phyloP scores from a whole-genome alignment of 2,888 invertebrate species.

The Saturnia japonica region DNA sequence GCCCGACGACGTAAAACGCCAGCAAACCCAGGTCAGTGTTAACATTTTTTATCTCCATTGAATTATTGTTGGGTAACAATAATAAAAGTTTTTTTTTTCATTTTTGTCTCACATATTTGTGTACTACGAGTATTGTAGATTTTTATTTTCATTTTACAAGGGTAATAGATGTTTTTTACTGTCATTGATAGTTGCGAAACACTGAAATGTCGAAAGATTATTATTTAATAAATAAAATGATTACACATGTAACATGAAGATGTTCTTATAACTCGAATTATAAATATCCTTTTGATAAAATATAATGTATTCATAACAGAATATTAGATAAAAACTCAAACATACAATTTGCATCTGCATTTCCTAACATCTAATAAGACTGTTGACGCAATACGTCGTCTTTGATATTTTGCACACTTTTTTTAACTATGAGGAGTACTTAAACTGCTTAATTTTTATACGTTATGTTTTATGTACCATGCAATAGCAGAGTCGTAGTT shows the following conservation, averaged over 20 bases:
- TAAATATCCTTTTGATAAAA: background rate
- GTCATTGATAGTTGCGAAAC: background rate
- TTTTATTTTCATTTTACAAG: background rate
- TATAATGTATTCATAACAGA: background rate
- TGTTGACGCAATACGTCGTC: background rate
- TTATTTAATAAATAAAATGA: no score
- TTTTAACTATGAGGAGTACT: background rate
- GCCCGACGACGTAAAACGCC: slow-evolving; percentile 82
- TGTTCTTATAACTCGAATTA: background rate
- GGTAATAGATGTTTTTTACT: background rate
- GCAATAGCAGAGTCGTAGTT: background rate
- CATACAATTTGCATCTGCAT: slow-evolving; percentile 10
- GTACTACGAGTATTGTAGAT: background rate
- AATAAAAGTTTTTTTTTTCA: background rate
- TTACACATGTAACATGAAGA: no score
- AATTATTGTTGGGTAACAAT: background rate
- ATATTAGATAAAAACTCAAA: background rate
- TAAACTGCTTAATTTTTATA: background rate
- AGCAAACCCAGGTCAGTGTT: slow-evolving; percentile 67
- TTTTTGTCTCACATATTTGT: background rate
- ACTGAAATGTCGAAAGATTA: background rate
- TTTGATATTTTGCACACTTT: background rate
- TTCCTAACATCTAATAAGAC: background rate
- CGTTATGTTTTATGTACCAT: background rate
- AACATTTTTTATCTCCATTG: background rate